phyloP scores from a whole-genome alignment of 2,113 vertebrate species.

The Acanthisitta chloris region DNA sequence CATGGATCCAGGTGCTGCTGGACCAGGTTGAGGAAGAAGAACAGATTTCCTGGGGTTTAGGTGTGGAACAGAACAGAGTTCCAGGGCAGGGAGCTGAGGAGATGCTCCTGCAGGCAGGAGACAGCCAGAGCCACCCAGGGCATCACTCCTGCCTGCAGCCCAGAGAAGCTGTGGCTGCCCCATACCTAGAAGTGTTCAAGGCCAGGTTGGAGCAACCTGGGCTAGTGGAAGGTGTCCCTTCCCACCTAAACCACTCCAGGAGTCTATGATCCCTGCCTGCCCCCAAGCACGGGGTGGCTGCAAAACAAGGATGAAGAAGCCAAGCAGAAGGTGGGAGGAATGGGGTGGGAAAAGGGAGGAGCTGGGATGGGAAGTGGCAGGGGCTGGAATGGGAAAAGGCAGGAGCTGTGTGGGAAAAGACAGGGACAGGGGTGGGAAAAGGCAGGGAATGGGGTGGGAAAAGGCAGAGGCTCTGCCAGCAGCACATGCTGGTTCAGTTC shows the following conservation, averaged over 20 bases:
- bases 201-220: neutral
- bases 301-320: neutral
- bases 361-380: neutral
- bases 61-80: neutral
- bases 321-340: neutral
- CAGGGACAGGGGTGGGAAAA: neutral
- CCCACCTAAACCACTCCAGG: neutral
- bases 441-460: neutral
- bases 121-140: neutral
- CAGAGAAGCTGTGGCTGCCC: neutral
- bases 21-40: neutral
- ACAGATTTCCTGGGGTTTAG: neutral
- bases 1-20: neutral
- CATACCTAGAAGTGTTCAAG: neutral
- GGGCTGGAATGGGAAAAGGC: neutral
- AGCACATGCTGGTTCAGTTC: neutral
- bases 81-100: neutral
- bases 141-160: neutral
- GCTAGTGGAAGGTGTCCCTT: neutral
- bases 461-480: neutral
- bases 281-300: neutral
- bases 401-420: neutral
- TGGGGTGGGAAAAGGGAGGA: neutral
- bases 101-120: neutral
- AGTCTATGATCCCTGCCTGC: neutral